Evolutionary conservation across 2,797 vertebrate species (phyloP).

Genomic region (Catostomus latipinnis): DNA sequence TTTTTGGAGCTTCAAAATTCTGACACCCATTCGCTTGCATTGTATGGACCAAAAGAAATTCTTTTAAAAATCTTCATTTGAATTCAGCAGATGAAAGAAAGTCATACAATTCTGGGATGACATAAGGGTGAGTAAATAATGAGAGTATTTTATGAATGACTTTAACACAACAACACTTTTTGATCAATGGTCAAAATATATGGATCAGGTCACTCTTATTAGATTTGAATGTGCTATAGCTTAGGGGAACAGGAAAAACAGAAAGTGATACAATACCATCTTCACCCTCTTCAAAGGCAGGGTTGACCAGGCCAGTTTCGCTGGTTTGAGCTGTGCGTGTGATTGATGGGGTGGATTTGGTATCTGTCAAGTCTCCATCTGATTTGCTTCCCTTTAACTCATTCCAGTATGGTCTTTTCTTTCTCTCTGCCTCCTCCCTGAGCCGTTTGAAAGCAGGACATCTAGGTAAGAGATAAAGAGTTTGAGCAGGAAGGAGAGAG

Average conservation of each 20-base stretch:
- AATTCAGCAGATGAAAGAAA: too few species aligned
- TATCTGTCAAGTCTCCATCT: constrained; percentile 77
- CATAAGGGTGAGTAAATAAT: too few species aligned
- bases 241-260: constrained; percentile 7
- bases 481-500: neutral
- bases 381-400: constrained; percentile 79
- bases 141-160: too few species aligned
- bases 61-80: too few species aligned
- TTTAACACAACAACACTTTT: too few species aligned
- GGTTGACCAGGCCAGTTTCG: constrained; percentile 88
- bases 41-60: too few species aligned
- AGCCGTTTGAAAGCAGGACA: constrained; percentile 87
- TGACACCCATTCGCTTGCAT: too few species aligned
- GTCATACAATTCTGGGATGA: too few species aligned
- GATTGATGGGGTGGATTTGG: constrained; percentile 66
- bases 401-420: constrained; percentile 81
- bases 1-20: too few species aligned
- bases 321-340: constrained; percentile 72
- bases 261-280: constrained; percentile 79
- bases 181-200: too few species aligned
- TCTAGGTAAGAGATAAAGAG: constrained; percentile 67
- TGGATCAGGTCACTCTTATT: too few species aligned
- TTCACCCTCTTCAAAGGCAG: constrained; percentile 90
- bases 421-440: constrained; percentile 82
- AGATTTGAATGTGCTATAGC: too few species aligned